Conservation (phyloP, 2,797 vertebrate species). For the Hippoglossus hippoglossus region DNA sequence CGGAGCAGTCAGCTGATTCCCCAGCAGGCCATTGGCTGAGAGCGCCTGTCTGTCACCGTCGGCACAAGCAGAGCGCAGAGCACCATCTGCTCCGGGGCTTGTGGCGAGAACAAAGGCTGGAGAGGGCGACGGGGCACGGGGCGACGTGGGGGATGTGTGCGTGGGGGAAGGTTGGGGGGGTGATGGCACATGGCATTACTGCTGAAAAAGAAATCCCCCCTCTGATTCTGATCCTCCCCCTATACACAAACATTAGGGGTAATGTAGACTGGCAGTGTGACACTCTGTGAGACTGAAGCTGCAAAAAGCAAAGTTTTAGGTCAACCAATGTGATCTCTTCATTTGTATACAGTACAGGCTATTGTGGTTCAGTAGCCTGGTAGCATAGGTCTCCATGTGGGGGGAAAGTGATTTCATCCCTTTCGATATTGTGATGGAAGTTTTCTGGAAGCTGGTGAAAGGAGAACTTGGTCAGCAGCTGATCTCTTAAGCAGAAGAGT, state of each 20-base stretch:
- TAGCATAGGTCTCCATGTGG: no score
- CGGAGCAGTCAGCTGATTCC: constrained; percentile 85
- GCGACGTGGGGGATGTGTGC: constrained; percentile 20
- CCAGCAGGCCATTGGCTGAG: constrained; percentile 81
- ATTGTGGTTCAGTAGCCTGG: no score
- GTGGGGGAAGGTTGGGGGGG: constrained; percentile 12
- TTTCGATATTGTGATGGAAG: no score
- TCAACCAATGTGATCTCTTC: not conserved
- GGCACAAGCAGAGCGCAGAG: constrained; percentile 73
- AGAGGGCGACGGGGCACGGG: constrained; percentile 67
- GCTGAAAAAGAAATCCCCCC: constrained; percentile 33
- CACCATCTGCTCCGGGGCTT: constrained; percentile 85
- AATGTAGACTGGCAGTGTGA: not conserved
- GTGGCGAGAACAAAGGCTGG: constrained; percentile 86
- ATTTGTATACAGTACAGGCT: not conserved
- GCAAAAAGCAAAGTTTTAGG: not conserved
- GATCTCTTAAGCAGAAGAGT: no score
- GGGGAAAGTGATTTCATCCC: no score
- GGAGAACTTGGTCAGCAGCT: no score
- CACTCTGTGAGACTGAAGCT: not conserved
- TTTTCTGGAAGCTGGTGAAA: no score
- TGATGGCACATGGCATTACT: constrained; percentile 37
- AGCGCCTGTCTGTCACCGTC: constrained; percentile 78
- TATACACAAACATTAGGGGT: constrained; percentile 22
- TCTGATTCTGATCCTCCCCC: constrained; percentile 15